Base-by-base conservation (phyloP, 2,797 vertebrate genomes). In the Buceros bicornis region DNA sequence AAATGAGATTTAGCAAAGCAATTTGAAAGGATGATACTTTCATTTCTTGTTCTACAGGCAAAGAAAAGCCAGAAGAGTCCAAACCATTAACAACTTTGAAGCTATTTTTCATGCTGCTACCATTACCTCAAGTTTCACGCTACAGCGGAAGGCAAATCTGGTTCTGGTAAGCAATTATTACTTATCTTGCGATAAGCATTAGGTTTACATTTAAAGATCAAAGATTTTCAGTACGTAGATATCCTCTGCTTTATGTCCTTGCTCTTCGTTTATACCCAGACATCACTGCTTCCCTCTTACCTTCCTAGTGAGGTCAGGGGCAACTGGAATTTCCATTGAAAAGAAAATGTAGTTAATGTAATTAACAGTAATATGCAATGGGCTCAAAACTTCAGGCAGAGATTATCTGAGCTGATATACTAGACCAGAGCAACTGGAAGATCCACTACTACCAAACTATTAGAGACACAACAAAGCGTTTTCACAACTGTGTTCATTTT, bases 1-100 rank as follows among this genome's bases (percentile, higher is more conserved):
- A 66, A 89, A 57, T 70, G 47, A 86, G n/a, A 89, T 89, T 87
- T 85, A 94, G 85, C 92, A 97, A 92, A 95, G 83, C 51, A 70
- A 66, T 89, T 42, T 81, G 61, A 79, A 91, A 88, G 91, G 89
- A 66, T 91, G 64, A 88, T 74, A 56, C 47, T 54, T 82, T 94
- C 48, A 79, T 93, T 94, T 89, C 84, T 94, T 57, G 51, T 90
- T 92, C 35, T 81, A 51, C 62, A 90, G 60, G 65, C 90, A 95
- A 95, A 79, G 54, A 33, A 87, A 81, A 94, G 43, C 51, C 82
- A 84, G 61, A 62, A 60, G 79, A 78, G 31, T 64, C 64, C 56
- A 50, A 84, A 69, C 43, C 40, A 84, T 40, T 71, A 64, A 71
- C 14, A 70, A 57, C 62, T 77, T 67, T 19, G 26, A 93, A 88